Evolutionary conservation across 2,888 invertebrate genomes (phyloP).

Genomic region (Agrotis puta): DNA sequence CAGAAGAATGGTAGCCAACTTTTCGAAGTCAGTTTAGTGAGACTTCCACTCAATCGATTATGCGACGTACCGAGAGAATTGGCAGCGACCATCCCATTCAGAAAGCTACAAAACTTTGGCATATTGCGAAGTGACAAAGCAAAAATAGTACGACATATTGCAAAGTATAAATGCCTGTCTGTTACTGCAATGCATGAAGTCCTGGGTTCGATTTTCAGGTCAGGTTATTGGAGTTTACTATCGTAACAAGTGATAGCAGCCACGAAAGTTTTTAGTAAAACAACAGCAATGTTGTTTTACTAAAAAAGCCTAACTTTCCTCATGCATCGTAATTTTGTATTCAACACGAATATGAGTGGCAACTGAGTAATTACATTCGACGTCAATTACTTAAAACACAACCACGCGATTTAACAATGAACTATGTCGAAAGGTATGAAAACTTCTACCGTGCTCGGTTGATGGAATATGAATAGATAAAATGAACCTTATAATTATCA

Average conservation of each 20-base stretch:
- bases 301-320: slow-evolving; percentile 15
- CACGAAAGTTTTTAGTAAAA: too few relatives aligned
- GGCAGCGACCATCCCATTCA: slow-evolving; percentile 48
- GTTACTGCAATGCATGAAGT: too few relatives aligned
- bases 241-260: too few relatives aligned
- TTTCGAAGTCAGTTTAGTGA: slow-evolving; percentile 44
- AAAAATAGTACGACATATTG: slow-evolving; percentile 36
- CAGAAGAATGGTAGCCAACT: slow-evolving; percentile 45
- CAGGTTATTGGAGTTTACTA: too few relatives aligned
- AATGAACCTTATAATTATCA: slow-evolving; percentile 33
- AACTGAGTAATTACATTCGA: slow-evolving; percentile 75
- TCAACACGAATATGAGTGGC: slow-evolving; percentile 50
- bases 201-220: too few relatives aligned
- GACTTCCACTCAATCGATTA: slow-evolving; percentile 53
- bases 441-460: slow-evolving; percentile 22
- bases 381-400: slow-evolving; percentile 76
- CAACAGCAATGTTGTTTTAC: too few relatives aligned
- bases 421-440: slow-evolving; percentile 65
- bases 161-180: slow-evolving; percentile 6
- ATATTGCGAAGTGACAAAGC: slow-evolving; percentile 52
- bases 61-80: slow-evolving; percentile 47
- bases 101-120: slow-evolving; percentile 52
- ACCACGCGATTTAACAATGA: slow-evolving; percentile 80
- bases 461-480: slow-evolving; percentile 3
- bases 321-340: slow-evolving; percentile 29